Evolutionary conservation across 2,888 invertebrate species (phyloP).

Genomic region (Lissocephala sabroskyi): DNA sequence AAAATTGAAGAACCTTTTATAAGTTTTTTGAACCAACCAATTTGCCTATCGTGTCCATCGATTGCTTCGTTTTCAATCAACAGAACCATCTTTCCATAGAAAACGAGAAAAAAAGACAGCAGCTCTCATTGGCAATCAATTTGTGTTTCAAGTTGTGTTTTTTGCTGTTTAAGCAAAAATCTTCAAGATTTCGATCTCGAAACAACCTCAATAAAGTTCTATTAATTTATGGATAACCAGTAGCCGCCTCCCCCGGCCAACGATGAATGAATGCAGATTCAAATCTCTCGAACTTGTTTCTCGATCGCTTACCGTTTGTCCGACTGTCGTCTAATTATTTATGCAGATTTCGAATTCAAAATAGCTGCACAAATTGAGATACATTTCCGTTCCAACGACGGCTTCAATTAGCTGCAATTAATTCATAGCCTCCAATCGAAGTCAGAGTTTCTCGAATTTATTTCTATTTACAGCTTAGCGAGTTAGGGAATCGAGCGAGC

Average conservation of each 20-base stretch:
- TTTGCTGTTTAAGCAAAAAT: slow-evolving; percentile 59
- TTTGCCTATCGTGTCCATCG: too few relatives aligned
- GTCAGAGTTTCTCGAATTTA: not conserved
- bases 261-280: slow-evolving; percentile 13
- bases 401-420: slow-evolving; percentile 48
- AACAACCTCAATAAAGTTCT: slow-evolving; percentile 64
- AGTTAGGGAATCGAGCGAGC: slow-evolving; percentile 16
- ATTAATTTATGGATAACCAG: slow-evolving; percentile 59
- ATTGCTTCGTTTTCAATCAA: too few relatives aligned
- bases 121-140: slow-evolving; percentile 44
- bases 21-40: too few relatives aligned
- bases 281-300: slow-evolving; percentile 36
- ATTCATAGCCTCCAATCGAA: slow-evolving; percentile 16
- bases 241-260: not conserved
- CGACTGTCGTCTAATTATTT: slow-evolving; percentile 49
- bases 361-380: slow-evolving; percentile 30
- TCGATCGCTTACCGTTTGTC: slow-evolving; percentile 16
- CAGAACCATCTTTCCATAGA: too few relatives aligned
- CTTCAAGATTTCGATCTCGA: slow-evolving; percentile 52
- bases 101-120: too few relatives aligned
- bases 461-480: slow-evolving; percentile 49
- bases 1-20: too few relatives aligned
- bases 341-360: slow-evolving; percentile 58
- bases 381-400: slow-evolving; percentile 47
- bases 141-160: slow-evolving; percentile 37